A percentile compares a stretch with the other conserved stretches of the same genome.
These are phyloP conservation scores for Ceramica pisi DNA, from an alignment of 2,888 invertebrate genomes.

Conservation along the genomic window DNA sequence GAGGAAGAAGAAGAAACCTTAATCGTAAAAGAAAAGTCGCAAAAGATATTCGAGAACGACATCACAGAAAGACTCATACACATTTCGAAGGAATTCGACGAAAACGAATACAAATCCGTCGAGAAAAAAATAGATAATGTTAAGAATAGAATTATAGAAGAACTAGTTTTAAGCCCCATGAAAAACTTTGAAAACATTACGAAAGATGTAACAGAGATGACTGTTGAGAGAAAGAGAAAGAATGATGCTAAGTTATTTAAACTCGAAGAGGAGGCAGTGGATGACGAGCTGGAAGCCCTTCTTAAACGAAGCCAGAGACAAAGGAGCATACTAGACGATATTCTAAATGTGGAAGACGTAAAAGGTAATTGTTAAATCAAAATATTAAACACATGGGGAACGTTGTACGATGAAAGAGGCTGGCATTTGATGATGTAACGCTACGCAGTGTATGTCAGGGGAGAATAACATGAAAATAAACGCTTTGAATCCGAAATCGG, in stretches of 20 bases:
- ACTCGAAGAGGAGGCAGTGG: conserved; percentile 90
- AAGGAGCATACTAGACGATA: conserved; percentile 93
- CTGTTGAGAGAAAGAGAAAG: conserved; percentile 82
- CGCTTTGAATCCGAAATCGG: conserved; percentile 75
- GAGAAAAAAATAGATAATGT: conserved; percentile 82
- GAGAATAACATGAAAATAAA: conserved; percentile 73
- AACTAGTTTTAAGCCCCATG: conserved; percentile 82
- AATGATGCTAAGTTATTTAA: conserved; percentile 76
- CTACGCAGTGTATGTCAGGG: conserved; percentile 81
- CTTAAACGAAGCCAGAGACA: conserved; percentile 92
- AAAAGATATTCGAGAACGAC: conserved; percentile 87
- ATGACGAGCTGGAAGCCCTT: conserved; percentile 92
- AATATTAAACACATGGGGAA: conserved; percentile 77
- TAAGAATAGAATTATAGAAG: conserved; percentile 86
- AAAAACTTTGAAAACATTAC: conserved; percentile 83
- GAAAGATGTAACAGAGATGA: conserved; percentile 83
- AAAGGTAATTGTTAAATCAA: conserved; percentile 88
- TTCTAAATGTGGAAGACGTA: conserved; percentile 91
- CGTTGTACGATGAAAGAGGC: conserved; percentile 75
- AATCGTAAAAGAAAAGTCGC: conserved; percentile 83
- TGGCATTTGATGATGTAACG: conserved; percentile 84
- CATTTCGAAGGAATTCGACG: conserved; percentile 86
- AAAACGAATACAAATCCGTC: conserved; percentile 78
- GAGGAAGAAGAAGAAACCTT: conserved; percentile 86
- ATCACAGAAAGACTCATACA: conserved; percentile 87